Evolutionary conservation across 1,140 invertebrate species (phyloP), one percentile per base, ranked within the genome.

Genomic region (Notospermus geniculatus): DNA sequence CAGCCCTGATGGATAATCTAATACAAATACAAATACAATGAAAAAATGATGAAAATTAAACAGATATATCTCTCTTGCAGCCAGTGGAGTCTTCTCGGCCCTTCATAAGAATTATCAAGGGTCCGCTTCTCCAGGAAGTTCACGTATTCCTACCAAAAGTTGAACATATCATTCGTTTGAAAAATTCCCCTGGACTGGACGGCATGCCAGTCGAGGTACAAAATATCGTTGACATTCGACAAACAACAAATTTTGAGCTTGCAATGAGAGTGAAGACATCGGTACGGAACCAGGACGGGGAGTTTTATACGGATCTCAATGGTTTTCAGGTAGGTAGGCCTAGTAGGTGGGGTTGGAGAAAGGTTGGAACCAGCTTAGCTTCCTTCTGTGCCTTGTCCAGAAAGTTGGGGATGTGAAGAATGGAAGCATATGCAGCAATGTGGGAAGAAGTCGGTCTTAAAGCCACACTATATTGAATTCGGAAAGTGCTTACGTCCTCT

Each of bases 221-320:
- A 56, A 93, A 93, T 77, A 76, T 87, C 60, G 88, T 93, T 0
- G 89, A 95, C 74, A 89, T 95, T 54, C 84, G 86, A 4, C 80
- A 85, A 28, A 85, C 88, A 25, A 85, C 85, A 53, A 96, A 98
- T 82, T 87, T 90, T 64, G 96, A 99, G 81, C 77, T 98, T 11
- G 89, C 90, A 2, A 97, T 98, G 92, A 83, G 93, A 52, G 79
- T 98, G 1, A 86, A 90, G 53, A 92, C 92, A 0, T 90, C 93
- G 67, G 67, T 86, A 86, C 64, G 95, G n/a, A 82, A 80, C 69
- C 67, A 72, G 19, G 73, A 81, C 54, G 70, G 76, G 13, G 68
- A 70, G 27, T 95, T 97, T 76, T 98, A 91, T 69, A 93, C 94
- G 0, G 97, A 99, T 81, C 87, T 92, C 61, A 98, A 97, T 78